Base-by-base conservation (phyloP, 2,113 vertebrate genomes). In the Chloebia gouldiae region DNA sequence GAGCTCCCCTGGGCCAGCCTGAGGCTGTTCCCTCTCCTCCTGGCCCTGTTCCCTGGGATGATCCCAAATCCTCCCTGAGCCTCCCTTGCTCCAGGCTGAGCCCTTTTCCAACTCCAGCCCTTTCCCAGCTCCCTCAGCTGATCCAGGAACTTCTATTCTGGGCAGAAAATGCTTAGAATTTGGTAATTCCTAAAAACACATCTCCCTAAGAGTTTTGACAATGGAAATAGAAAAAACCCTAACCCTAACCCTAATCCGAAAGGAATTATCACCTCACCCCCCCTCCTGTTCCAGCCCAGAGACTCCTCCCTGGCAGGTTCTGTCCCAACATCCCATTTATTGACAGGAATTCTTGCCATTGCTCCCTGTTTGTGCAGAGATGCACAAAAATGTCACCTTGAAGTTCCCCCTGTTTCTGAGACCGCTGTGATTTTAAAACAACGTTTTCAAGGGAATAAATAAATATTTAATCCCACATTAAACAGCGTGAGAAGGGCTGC, bases 351-450 rank as follows among this genome's bases (percentile, higher is more conserved):
- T n/a, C n/a, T n/a, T n/a, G n/a, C 13, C 11, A 0, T 15, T 39
- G 11, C 18, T 63, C 28, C 21, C 39, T 15, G 42, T 37, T 44
- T 17, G 0, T 16, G 35, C 1, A 10, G 30, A 13, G 17, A 28
- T 21, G 42, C 9, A 11, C 2, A 15, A 8, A 56, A 66, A 13
- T 0, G 1, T 15, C 37, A 23, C 18, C 53, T 16, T 2, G 0
- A 10, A 7, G 13, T 6, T 42, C 11, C 9, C 11, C 4, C 54
- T 50, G 0, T 17, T 60, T n/a, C 54, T 22, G 72, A 45, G 27
- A 31, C 37, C 4, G 11, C 2, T 14, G 23, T 4, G 2, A 39
- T 50, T 83, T 57, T 31, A 15, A 53, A 28, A 0, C 1, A 3
- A 3, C 1, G 4, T 50, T 75, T 37, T 14, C 7, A 12, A 57